Conservation (phyloP, 1,140 invertebrate species). For the Solenopsis fugax region DNA sequence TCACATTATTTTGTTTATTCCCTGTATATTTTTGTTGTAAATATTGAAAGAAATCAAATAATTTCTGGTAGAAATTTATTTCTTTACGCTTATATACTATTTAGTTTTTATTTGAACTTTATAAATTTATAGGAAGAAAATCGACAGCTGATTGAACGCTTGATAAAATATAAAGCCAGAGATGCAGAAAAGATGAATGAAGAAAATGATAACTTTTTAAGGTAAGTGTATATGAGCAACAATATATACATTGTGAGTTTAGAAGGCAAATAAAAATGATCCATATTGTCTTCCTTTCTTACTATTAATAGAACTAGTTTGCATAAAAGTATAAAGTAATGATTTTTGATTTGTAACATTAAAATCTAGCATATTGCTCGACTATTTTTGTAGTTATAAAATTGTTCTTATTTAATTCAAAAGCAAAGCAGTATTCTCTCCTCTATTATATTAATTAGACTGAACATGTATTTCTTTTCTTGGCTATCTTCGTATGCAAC, state of each 20-base stretch:
- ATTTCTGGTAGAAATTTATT: not conserved
- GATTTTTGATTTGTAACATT: conserved; percentile 12
- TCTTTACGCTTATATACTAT: not conserved
- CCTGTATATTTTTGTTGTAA: not conserved
- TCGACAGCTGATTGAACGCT: conserved; percentile 93
- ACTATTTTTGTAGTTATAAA: not conserved
- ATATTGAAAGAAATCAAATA: not conserved
- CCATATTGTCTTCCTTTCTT: not conserved
- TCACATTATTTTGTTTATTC: too few relatives aligned
- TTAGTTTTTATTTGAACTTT: conserved; percentile 28
- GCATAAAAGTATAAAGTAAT: conserved; percentile 17
- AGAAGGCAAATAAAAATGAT: not conserved
- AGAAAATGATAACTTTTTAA: conserved; percentile 96
- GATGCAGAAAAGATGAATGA: conserved; percentile 98
- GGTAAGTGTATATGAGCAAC: conserved; percentile 88
- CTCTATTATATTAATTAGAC: not conserved
- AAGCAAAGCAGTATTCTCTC: not conserved
- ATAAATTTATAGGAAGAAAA: conserved; percentile 93
- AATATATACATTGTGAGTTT: not conserved
- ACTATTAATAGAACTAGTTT: not conserved
- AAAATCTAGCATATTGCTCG: not conserved
- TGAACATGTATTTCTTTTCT: not conserved
- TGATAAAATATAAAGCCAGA: conserved; percentile 96
- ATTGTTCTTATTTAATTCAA: conserved; percentile 3
- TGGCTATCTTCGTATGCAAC: not conserved